These are phyloP conservation scores for Crenichthys baileyi DNA, from an alignment of 2,797 vertebrate species.

Conservation along the genomic window DNA sequence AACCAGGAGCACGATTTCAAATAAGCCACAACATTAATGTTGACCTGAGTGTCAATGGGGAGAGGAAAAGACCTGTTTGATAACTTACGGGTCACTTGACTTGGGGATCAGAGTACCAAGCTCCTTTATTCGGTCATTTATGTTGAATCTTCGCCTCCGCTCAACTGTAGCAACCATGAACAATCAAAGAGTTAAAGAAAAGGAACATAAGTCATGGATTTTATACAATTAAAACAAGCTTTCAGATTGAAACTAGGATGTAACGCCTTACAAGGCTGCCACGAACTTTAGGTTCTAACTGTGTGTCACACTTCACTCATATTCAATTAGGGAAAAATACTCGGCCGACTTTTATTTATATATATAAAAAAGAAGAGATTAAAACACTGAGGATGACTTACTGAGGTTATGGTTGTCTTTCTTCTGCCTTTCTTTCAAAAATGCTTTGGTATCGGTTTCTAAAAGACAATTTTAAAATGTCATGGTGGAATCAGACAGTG, in stretches of 20 bases:
- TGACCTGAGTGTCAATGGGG: neutral
- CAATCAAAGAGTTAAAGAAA: neutral
- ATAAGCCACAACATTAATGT: neutral
- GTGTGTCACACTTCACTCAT: too few relatives aligned
- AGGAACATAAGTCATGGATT: neutral
- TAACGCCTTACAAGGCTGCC: too few relatives aligned
- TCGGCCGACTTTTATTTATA: too few relatives aligned
- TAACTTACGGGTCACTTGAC: conserved; percentile 90
- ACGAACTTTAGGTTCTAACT: too few relatives aligned
- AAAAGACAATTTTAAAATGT: conserved; percentile 26
- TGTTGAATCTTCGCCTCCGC: conserved; percentile 91
- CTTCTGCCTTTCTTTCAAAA: conserved; percentile 91
- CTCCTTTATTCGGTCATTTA: conserved; percentile 93
- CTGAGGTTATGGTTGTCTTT: conserved; percentile 95
- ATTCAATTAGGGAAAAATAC: too few relatives aligned
- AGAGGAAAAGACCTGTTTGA: neutral
- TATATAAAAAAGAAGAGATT: neutral
- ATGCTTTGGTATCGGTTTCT: conserved; percentile 83
- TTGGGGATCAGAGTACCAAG: conserved; percentile 90
- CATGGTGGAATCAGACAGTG: too few relatives aligned
- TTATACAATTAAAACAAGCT: too few relatives aligned
- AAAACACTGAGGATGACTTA: conserved; percentile 68
- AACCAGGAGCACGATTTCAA: neutral
- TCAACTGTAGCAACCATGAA: conserved; percentile 81
- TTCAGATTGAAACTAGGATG: too few relatives aligned